Base-by-base conservation (phyloP, 1,140 invertebrate species). In the Gonatopus flavifemur region DNA sequence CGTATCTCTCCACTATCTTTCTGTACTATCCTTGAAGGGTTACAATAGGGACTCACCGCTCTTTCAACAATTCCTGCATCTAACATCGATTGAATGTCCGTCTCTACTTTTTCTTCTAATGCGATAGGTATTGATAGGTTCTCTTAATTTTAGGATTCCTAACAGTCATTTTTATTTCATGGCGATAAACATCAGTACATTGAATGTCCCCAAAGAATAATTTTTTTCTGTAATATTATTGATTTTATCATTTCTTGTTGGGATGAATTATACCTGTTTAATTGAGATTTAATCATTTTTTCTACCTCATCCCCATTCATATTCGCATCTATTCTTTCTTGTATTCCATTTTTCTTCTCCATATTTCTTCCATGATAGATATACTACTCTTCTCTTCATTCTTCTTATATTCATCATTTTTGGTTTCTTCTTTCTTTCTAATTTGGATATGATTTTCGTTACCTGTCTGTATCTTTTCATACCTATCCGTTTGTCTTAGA, bases 21-120 rank as follows among this genome's bases (percentile, higher is more conserved):
- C 21, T 55, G 25, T 1, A 62, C 66, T 19, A 58, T 54, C 0
- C 54, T 51, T 8, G 68, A 37, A 3, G 66, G 69, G 44, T 66
- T 74, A 37, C 57, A 59, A 53, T 58, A 74, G 2, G 55, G 52
- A 12, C 65, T 69, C 3, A 33, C 20, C n/a, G 57, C 40, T 3
- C 64, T 30, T 25, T 61, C 59, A 12, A 68, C 62, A 10, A 66
- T 52, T 10, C 52, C 43, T n/a, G 46, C 28, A 4, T 54, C 8
- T 12, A 62, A 20, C 52, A 59, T 59, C 15, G 19, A 18, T 2
- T 33, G 12, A 8, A 58, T 28, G n/a, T 7, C 16, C 12, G 12
- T 28, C 20, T 7, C 51, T 39, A 1, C 25, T 7, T 6, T 12
- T 28, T 6, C 47, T 48, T 28, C 12, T 7, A 28, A 12, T 12